Evolutionary conservation across 2,888 invertebrate genomes (phyloP), one percentile per base, ranked within the genome.

Genomic region (Zygaena filipendulae): DNA sequence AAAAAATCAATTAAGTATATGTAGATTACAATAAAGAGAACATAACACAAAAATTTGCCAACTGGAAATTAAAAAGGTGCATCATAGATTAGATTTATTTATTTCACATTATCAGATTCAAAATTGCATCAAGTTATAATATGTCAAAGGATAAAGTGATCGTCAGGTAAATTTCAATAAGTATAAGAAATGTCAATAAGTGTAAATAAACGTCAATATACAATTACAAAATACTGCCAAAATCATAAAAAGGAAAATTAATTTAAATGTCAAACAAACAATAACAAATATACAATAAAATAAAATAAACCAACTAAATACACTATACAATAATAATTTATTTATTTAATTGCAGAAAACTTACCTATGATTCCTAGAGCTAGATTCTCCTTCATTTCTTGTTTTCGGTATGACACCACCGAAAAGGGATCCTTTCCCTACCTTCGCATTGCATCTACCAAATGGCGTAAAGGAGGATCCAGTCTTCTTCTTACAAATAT

Each of bases 351-450:
- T 25, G 6, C 22, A 25, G 4, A 29, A 20, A 13, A 30, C 50
- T 44, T 42, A 77, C 71, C 77, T 64, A 35, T 66, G 70, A 30
- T 79, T 75, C 29, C 62, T 59, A 2, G 62, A 45, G 2, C 45
- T 42, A 11, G 58, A 47, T 13, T 69, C 69, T 2, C 45, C 62
- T 27, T 72, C 72, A 36, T 50, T 55, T 26, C 47, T 58, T 1
- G 64, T 39, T 27, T 68, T 74, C 0, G 71, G 68, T 36, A 70
- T 61, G 2, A 70, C 67, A 2, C 70, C 66, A 36, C 70, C 68
- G 31, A 72, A 71, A 6, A 72, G 42, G 2, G 70, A 60, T 8
- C 58, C 49, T 18, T 57, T 57, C 0, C 47, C 47, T 9, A 48
- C 40, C 29, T 64, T 69, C 2, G 47, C 53, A 35, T 53, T 58